These are phyloP conservation scores for Malacoctenus gilli DNA, from an alignment of 2,797 vertebrate species.

Conservation along the genomic window DNA sequence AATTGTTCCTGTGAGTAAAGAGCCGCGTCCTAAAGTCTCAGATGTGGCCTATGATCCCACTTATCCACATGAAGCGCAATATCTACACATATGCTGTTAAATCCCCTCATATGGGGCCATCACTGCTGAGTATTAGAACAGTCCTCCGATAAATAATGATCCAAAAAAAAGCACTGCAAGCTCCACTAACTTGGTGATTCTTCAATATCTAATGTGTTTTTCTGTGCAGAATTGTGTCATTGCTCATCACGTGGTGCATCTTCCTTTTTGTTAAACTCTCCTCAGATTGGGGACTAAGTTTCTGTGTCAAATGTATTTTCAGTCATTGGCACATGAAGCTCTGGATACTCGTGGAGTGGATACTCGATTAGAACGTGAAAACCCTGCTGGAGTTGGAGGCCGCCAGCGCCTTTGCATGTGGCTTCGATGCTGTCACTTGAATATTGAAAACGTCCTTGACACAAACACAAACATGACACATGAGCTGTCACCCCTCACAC, in stretches of 20 bases:
- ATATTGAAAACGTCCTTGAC: slow-evolving; percentile 10
- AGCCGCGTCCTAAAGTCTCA: background rate
- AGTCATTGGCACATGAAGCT: too few species aligned
- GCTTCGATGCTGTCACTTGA: slow-evolving; percentile 21
- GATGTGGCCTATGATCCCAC: background rate
- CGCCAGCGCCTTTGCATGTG: background rate
- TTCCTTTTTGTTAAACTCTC: too few species aligned
- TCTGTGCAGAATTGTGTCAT: too few species aligned
- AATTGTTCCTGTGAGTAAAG: slow-evolving; percentile 1
- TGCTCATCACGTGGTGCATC: too few species aligned
- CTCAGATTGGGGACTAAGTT: too few species aligned
- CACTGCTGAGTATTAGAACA: background rate
- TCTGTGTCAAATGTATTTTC: too few species aligned
- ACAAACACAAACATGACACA: slow-evolving; percentile 30
- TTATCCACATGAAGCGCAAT: too few species aligned
- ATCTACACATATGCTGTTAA: background rate
- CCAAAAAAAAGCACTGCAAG: background rate
- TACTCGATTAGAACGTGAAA: too few species aligned
- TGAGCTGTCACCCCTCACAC: slow-evolving; percentile 30
- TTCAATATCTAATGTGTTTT: too few species aligned
- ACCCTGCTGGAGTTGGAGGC: background rate
- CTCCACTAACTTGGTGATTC: background rate
- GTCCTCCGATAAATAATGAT: background rate
- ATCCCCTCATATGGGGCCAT: background rate
- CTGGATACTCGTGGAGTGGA: too few species aligned